These are phyloP conservation scores for Halocynthia aurantium DNA, from an alignment of 23 tunicate species.

Conservation along the genomic window DNA sequence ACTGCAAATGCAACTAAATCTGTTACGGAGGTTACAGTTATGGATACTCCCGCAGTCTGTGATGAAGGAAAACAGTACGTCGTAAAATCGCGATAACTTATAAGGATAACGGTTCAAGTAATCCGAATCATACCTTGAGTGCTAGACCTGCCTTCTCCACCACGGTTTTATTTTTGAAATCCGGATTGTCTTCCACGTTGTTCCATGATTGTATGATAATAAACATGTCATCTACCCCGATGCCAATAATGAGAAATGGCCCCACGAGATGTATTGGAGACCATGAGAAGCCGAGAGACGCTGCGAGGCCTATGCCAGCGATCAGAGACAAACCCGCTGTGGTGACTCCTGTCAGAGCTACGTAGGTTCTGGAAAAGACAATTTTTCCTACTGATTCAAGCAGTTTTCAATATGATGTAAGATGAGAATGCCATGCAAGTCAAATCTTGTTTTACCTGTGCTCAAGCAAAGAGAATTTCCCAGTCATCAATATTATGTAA, in stretches of 20 bases:
- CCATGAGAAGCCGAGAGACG: conserved; percentile 11
- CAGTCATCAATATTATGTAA: conserved; percentile 32
- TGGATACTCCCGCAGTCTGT: conserved; percentile 30
- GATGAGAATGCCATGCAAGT: background rate
- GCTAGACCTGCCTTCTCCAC: conserved; percentile 14
- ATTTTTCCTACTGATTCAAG: background rate
- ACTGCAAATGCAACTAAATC: conserved; percentile 32
- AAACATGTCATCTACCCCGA: conserved; percentile 33
- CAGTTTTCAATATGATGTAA: background rate
- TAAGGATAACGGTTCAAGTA: background rate
- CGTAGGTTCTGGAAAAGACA: conserved; percentile 1
- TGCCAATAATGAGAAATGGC: conserved; percentile 18
- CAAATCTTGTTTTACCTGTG: conserved; percentile 20
- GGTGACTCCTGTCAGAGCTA: conserved; percentile 5
- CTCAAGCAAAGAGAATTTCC: conserved; percentile 24
- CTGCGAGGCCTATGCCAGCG: conserved; percentile 5
- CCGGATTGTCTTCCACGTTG: conserved; percentile 2
- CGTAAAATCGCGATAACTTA: background rate
- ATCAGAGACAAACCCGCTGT: conserved; percentile 7
- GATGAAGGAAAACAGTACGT: background rate
- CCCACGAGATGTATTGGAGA: conserved; percentile 8
- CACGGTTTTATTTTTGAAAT: background rate
- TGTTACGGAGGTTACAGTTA: conserved; percentile 32
- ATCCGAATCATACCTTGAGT: background rate
- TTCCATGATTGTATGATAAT: conserved; percentile 11